These are phyloP conservation scores for Heterodera carotae DNA, from an alignment of 1,140 invertebrate species.

Conservation along the genomic window DNA sequence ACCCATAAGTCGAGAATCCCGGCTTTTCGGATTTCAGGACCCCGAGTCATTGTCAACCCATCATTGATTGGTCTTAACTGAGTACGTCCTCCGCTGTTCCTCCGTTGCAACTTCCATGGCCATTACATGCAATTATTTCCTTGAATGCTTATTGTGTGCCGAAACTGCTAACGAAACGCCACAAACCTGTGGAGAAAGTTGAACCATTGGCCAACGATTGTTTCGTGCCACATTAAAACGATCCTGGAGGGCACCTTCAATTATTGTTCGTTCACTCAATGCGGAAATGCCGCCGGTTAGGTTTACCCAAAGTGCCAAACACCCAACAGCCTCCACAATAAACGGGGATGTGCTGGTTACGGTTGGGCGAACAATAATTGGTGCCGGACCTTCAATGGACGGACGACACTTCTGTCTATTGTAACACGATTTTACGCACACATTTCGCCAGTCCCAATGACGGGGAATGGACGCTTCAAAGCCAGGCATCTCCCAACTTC, in stretches of 20 bases:
- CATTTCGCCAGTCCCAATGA: slow-evolving; percentile 69
- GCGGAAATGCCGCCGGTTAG: neutral
- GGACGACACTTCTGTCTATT: neutral
- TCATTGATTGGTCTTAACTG: neutral
- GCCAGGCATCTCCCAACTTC: slow-evolving; percentile 52
- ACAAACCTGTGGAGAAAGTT: slow-evolving; percentile 58
- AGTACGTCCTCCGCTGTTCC: slow-evolving; percentile 66
- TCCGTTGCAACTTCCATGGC: slow-evolving; percentile 68
- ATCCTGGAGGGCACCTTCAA: slow-evolving; percentile 58
- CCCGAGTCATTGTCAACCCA: slow-evolving; percentile 18
- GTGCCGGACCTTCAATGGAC: neutral
- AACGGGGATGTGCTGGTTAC: slow-evolving; percentile 66
- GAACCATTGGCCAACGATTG: slow-evolving; percentile 64
- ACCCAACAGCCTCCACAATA: slow-evolving; percentile 65
- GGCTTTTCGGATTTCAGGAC: no score
- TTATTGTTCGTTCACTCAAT: no score
- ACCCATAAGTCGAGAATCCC: no score
- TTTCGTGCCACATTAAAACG: slow-evolving; percentile 65
- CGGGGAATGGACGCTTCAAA: slow-evolving; percentile 64
- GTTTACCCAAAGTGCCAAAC: slow-evolving; percentile 59
- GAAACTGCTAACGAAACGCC: neutral
- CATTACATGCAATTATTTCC: slow-evolving; percentile 67
- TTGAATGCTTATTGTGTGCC: neutral
- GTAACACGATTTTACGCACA: slow-evolving; percentile 53
- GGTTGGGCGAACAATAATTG: slow-evolving; percentile 68